Evolutionary conservation across 92 coral and sea anemone species (phyloP), one percentile per base, ranked within the genome.

Genomic region (Siderastrea siderea): DNA sequence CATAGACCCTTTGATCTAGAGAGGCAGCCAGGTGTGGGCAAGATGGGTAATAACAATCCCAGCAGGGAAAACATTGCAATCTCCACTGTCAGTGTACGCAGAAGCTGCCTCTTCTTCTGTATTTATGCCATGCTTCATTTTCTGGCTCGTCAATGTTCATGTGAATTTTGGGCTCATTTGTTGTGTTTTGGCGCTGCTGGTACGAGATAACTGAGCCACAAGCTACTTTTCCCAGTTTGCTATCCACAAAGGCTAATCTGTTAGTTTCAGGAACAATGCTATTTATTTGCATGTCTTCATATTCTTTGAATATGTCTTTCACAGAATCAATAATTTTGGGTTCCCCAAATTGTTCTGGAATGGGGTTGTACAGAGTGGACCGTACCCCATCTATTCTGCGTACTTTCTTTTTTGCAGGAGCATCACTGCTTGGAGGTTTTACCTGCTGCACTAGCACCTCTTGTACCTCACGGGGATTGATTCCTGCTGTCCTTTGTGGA

Each of bases 21-120:
- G 86, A 85, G 52, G 93, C 90, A 47, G 83, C 87, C 84, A 90
- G 58, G 59, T 69, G 80, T 50, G 90, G 87, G 60, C 93, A 85
- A 12, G 90, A 83, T 78, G 90, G 93, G 86, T 85, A n/a, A 90
- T 85, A 11, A 90, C 86, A 77, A 90, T 78, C 51, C 93, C 90
- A 69, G 90, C 51, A 13, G 77, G 63, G 50, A 53, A 16, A 47
- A 90, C 77, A 78, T 84, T 90, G 65, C 62, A 77, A 78, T 68
- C 74, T 73, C 79, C 70, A 16, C 76, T n/a, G 62, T 84, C 66
- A 2, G 55, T 77, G 63, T 88, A 88, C 13, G 66, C 47, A 47
- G 65, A 55, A 68, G 82, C 92, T n/a, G 92, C 92, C 54, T 68
- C 73, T 17, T 59, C 68, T 78, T 89, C 88, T 57, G 83, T 68